Percentiles rank a stretch among this genome's conserved stretches.
Evolutionary conservation across 2,797 vertebrate genomes (phyloP).

Genomic region (Tangara arthus): DNA sequence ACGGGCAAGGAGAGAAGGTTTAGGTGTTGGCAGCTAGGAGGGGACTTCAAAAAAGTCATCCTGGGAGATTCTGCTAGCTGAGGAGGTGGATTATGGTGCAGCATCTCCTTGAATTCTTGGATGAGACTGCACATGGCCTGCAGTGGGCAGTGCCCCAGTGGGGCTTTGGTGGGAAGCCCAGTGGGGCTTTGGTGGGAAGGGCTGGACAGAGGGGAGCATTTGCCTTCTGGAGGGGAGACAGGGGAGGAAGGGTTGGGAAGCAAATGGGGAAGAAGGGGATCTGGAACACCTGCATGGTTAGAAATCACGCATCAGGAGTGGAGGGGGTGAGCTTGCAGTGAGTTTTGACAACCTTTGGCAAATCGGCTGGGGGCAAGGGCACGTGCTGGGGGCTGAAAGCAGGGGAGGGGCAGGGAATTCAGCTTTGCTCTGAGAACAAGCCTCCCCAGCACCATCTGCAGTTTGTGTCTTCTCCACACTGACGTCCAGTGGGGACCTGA

Average conservation of each 20-base stretch:
- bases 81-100: not conserved
- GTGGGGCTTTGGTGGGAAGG: fast-evolving
- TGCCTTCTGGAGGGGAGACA: not conserved
- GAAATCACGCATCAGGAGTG: fast-evolving
- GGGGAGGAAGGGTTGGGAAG: not conserved
- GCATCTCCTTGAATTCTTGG: not conserved
- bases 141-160: fast-evolving
- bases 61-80: not conserved
- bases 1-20: not conserved
- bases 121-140: not conserved
- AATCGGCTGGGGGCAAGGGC: fast-evolving
- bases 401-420: fast-evolving
- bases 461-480: not conserved
- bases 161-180: fast-evolving
- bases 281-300: not conserved
- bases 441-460: not conserved
- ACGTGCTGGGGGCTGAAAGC: not conserved
- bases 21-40: not conserved
- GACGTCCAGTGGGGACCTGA: not conserved
- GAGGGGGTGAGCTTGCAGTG: fast-evolving
- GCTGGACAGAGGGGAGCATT: not conserved
- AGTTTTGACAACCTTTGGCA: not conserved
- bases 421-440: not conserved
- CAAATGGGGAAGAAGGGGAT: not conserved
- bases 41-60: not conserved